Conservation (phyloP, 2,888 invertebrate species). For the Lydus trimaculatus region DNA sequence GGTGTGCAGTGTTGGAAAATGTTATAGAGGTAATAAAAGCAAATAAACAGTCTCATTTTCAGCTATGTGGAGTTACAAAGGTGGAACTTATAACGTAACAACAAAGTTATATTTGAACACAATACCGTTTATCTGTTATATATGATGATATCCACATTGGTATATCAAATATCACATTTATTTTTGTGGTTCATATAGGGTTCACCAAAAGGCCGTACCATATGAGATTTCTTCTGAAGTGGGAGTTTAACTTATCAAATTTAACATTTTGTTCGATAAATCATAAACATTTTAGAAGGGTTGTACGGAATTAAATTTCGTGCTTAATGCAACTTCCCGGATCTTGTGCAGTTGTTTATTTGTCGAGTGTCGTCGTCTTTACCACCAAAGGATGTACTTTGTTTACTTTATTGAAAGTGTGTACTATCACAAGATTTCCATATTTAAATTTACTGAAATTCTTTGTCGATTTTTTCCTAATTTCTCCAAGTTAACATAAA, state of each 20-base stretch:
- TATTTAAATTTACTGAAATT: neutral
- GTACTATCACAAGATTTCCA: no score
- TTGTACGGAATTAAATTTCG: no score
- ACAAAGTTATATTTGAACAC: neutral
- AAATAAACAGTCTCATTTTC: neutral
- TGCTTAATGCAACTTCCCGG: no score
- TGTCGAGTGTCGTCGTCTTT: no score
- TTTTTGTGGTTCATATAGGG: neutral
- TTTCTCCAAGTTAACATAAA: no score
- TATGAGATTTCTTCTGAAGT: no score
- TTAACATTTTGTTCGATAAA: no score
- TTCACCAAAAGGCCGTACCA: neutral
- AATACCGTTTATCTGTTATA: neutral
- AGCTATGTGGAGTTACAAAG: neutral
- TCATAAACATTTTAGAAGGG: no score
- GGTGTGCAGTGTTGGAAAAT: neutral
- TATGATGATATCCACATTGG: neutral
- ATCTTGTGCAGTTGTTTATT: no score
- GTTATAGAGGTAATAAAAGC: neutral
- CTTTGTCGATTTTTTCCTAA: neutral
- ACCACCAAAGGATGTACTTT: no score
- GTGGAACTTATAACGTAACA: neutral
- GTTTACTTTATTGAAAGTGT: no score
- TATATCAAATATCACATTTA: neutral
- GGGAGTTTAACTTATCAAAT: no score